Evolutionary conservation across 2,113 vertebrate genomes (phyloP).

Genomic region (Mesitornis unicolor): DNA sequence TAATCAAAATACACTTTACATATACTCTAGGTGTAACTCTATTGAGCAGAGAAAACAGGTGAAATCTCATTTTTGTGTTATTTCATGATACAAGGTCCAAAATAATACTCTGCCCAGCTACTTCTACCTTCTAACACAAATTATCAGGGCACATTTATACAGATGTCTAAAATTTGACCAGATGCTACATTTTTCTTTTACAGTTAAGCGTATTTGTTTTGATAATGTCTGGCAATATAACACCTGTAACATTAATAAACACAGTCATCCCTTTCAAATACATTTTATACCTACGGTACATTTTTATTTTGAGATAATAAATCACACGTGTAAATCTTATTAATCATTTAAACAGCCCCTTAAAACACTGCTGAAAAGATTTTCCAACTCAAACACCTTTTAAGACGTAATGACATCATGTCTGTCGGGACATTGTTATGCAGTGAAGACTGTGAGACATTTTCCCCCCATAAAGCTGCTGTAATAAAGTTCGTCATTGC

Average conservation of each 20-base stretch:
- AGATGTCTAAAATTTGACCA: background rate
- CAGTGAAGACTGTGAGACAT: slow-evolving; percentile 28
- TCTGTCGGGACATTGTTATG: slow-evolving; percentile 65
- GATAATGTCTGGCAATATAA: slow-evolving; percentile 19
- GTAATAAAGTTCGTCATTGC: slow-evolving; percentile 25
- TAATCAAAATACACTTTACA: background rate
- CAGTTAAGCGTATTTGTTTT: slow-evolving; percentile 22
- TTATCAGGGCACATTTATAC: background rate
- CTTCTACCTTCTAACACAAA: background rate
- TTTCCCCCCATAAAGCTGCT: slow-evolving; percentile 13
- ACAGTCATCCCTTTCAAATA: slow-evolving; percentile 21
- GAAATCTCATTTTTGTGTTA: background rate
- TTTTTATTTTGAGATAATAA: slow-evolving; percentile 55
- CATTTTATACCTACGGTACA: background rate
- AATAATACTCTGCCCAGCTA: background rate
- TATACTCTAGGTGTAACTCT: background rate
- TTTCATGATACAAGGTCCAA: background rate
- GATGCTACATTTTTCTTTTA: slow-evolving; percentile 4
- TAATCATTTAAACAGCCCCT: slow-evolving; percentile 61
- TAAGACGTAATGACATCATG: slow-evolving; percentile 66
- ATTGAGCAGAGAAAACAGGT: background rate
- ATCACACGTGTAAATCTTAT: slow-evolving; percentile 41
- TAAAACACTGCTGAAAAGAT: slow-evolving; percentile 48
- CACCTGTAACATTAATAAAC: slow-evolving; percentile 13
- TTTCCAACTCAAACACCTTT: slow-evolving; percentile 70